Percentiles rank a stretch among this genome's conserved stretches.
Evolutionary conservation across 2,888 invertebrate genomes (phyloP).

Genomic region (Cheilosia soror): DNA sequence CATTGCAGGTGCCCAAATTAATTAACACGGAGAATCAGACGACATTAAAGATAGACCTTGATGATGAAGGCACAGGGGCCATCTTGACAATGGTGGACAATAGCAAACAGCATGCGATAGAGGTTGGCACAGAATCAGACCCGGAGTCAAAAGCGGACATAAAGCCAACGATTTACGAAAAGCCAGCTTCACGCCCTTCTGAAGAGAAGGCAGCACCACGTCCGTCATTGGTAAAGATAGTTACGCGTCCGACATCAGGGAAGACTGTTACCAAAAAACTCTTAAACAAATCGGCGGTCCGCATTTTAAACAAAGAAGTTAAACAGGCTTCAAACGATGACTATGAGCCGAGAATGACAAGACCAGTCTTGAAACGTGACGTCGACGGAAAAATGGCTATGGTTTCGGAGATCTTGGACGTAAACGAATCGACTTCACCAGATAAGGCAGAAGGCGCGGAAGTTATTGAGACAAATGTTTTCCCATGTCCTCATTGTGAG

Average conservation of each 20-base stretch:
- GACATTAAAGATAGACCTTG: slow-evolving; percentile 3
- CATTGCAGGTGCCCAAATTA: slow-evolving; percentile 73
- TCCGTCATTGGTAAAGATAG: no score
- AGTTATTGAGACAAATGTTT: slow-evolving; percentile 86
- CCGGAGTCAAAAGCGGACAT: not conserved
- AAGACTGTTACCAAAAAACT: slow-evolving; percentile 76
- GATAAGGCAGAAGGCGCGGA: slow-evolving; percentile 80
- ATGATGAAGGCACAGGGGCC: not conserved
- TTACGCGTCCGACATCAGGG: no score
- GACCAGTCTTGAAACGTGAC: slow-evolving; percentile 80
- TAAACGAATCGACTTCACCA: slow-evolving; percentile 62
- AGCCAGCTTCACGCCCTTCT: not conserved
- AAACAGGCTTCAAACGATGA: slow-evolving; percentile 76
- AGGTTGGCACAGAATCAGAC: not conserved
- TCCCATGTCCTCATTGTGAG: slow-evolving; percentile 88
- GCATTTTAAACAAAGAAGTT: slow-evolving; percentile 82
- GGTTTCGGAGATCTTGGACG: slow-evolving; percentile 82
- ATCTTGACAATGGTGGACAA: not conserved
- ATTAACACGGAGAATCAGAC: slow-evolving; percentile 55
- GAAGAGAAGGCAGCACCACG: slow-evolving; percentile 70
- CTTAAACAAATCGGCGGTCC: slow-evolving; percentile 81
- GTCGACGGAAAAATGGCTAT: slow-evolving; percentile 82
- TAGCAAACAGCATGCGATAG: not conserved
- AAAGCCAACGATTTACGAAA: not conserved
- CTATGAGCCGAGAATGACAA: slow-evolving; percentile 79